These are phyloP conservation scores for Opisthocomus hoazin DNA, from an alignment of 2,113 vertebrate species.

Conservation along the genomic window DNA sequence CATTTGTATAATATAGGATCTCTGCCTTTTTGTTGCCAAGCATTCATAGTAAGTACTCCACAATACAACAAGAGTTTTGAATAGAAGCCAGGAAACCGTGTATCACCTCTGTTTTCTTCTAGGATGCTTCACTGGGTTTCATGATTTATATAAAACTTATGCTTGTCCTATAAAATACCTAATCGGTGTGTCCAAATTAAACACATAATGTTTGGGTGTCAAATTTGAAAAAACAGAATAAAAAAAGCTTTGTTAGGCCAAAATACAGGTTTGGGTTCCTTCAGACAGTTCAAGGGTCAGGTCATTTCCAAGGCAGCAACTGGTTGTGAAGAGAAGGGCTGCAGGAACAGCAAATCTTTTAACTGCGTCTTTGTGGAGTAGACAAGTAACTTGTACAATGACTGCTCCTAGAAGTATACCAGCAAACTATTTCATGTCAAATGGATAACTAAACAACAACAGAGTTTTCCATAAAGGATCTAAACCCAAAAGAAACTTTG, in stretches of 20 bases:
- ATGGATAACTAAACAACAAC: neutral
- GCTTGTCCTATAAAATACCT: neutral
- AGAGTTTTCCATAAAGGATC: neutral
- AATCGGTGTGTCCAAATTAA: accelerated
- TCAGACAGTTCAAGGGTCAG: neutral
- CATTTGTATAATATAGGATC: constrained; percentile 21
- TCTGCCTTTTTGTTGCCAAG: constrained; percentile 40
- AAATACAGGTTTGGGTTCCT: neutral
- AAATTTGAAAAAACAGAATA: neutral
- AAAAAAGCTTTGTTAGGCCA: neutral
- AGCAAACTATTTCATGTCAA: neutral
- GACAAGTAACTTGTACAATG: neutral
- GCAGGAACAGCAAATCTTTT: neutral
- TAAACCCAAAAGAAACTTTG: neutral
- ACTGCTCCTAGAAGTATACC: neutral
- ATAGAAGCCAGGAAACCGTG: neutral
- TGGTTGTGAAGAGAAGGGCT: neutral
- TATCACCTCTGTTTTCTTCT: neutral
- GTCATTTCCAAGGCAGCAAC: neutral
- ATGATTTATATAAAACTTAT: neutral
- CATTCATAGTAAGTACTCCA: constrained; percentile 16
- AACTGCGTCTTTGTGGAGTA: neutral
- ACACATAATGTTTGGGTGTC: neutral
- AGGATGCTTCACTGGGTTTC: neutral
- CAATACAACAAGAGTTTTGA: constrained; percentile 16